Percentiles rank a stretch among this genome's conserved stretches.
phyloP scores from a whole-genome alignment of 1,140 invertebrate genomes.

The Drosophila teissieri region DNA sequence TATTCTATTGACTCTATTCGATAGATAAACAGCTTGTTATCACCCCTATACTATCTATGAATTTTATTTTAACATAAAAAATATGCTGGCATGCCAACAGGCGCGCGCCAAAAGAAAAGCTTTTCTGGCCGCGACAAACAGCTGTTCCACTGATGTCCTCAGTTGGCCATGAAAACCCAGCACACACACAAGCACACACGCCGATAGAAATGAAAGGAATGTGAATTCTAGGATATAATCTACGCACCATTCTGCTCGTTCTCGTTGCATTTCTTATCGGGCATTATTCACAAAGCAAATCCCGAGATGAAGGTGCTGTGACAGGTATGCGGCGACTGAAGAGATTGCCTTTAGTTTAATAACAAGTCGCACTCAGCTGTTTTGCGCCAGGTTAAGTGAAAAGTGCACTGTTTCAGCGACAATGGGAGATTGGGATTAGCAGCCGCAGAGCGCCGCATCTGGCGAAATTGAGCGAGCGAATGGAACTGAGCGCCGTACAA shows the following conservation, averaged over 20 bases:
- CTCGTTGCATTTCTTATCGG: conserved; percentile 66
- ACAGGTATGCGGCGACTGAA: conserved; percentile 61
- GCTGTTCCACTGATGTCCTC: conserved; percentile 52
- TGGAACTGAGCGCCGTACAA: conserved; percentile 65
- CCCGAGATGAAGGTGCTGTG: conserved; percentile 17
- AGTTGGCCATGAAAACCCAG: conserved; percentile 38
- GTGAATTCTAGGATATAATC: conserved; percentile 17
- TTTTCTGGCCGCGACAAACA: conserved; percentile 45
- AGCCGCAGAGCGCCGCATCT: conserved; percentile 45
- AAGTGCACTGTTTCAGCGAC: conserved; percentile 37
- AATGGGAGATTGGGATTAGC: conserved; percentile 45
- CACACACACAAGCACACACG: conserved; percentile 24
- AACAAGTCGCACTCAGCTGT: conserved; percentile 41
- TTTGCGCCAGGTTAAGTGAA: conserved; percentile 10
- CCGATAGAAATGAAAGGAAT: not conserved
- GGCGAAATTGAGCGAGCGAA: conserved; percentile 57
- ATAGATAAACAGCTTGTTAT: not conserved
- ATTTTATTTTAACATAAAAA: not conserved
- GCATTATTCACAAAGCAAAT: conserved; percentile 45
- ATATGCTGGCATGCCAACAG: conserved; percentile 61
- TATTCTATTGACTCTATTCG: not conserved
- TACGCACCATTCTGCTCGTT: conserved; percentile 67
- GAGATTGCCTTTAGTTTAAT: not conserved
- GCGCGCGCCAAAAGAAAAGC: conserved; percentile 59
- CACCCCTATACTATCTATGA: not conserved